Base-by-base conservation (phyloP, 2,797 vertebrate species). In the Menidia menidia region DNA sequence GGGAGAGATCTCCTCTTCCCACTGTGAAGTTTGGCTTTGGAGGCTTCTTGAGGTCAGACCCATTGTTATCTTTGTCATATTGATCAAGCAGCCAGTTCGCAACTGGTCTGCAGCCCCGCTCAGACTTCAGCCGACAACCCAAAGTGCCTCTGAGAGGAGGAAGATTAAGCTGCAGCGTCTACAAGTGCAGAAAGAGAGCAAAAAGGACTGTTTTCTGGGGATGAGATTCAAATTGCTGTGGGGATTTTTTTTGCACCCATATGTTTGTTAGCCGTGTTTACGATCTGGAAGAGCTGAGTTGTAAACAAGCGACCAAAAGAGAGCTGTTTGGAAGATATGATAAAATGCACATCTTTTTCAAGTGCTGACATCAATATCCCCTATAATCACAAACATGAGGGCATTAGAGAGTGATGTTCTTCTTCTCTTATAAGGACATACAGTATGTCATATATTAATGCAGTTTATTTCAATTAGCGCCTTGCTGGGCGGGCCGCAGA, bases 391-490 rank as follows among this genome's bases (percentile, higher is more conserved):
- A 89, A 90, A 88, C 90, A 92, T 58, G 77, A 86, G 78, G 71
- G 78, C 82, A 82, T 77, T 62, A 73, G 82, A 83, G 83, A 87
- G 73, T 2, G 63, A 73, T 77, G 78, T 65, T 89, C 68, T 15
- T 57, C 80, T 75, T 44, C 53, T 74, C 57, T 83, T 81, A 62
- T 70, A 79, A 83, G 85, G 82, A 86, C 66, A 63, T 78, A 72
- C 65, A 71, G 71, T 85, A 64, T 80, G 81, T 78, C 81, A 82
- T 75, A 89, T 85, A 89, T 85, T 87, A 78, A 85, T 89, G 74
- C 84, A 82, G 86, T 91, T 92, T 90, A 87, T 92, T 86, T 92
- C 80, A 90, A 88, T 89, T 85, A 86, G 83, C 58, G 71, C 79
- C 80, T 67, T 54, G 68, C 83, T 68, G 81, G 80, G 81, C 48